Percentiles rank a stretch among this genome's conserved stretches.
phyloP scores from a whole-genome alignment of 1,140 invertebrate species.

The Parapsyche elsis region DNA sequence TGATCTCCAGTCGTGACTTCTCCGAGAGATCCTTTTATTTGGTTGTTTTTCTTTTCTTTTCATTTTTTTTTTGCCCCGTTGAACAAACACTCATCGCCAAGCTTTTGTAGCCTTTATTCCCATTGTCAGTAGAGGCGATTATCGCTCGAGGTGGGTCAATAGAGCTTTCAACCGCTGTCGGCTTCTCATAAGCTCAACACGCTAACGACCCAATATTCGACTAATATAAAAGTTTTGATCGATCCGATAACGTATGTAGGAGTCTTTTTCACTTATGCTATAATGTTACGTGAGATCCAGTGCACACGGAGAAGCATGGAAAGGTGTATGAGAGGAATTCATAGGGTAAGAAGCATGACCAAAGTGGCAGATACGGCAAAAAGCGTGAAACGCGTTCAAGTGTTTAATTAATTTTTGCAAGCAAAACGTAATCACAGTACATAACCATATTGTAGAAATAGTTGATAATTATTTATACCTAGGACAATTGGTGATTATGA shows the following conservation, averaged over 20 bases:
- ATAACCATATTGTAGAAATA: no score
- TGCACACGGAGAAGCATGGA: no score
- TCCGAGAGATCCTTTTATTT: neutral
- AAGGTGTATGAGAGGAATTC: no score
- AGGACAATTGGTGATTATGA: no score
- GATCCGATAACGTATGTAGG: neutral
- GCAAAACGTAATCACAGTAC: no score
- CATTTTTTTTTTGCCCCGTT: neutral
- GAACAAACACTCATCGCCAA: neutral
- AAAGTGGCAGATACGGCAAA: no score
- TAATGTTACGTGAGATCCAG: no score
- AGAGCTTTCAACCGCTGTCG: neutral
- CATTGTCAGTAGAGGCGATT: conserved; percentile 49
- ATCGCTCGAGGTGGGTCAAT: neutral
- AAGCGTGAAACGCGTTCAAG: no score
- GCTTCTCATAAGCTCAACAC: neutral
- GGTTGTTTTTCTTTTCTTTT: neutral
- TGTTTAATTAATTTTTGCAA: no score
- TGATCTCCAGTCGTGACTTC: neutral
- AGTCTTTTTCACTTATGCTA: neutral
- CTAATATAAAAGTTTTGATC: neutral
- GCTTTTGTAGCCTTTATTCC: conserved; percentile 47
- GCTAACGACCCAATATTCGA: neutral
- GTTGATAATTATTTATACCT: no score
- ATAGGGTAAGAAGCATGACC: no score